phyloP scores from a whole-genome alignment of 2,113 vertebrate species.

The Myrmecophaga tridactyla region DNA sequence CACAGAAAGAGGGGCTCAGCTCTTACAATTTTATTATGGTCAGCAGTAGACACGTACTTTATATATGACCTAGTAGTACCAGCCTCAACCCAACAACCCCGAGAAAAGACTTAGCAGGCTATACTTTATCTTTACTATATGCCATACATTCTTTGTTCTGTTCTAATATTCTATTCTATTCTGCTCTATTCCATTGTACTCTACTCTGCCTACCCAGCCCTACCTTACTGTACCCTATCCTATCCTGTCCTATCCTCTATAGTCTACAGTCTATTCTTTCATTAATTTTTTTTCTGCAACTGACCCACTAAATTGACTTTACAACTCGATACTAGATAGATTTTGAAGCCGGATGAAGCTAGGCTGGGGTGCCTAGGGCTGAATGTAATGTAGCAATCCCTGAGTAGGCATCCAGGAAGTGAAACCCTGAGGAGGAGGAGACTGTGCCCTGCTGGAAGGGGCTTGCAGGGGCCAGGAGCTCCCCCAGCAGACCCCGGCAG shows the following conservation, averaged over 20 bases:
- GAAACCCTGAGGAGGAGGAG: neutral
- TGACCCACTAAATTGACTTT: neutral
- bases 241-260: too few species aligned
- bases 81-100: neutral
- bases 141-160: neutral
- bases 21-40: neutral
- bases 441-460: accelerated
- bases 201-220: too few species aligned
- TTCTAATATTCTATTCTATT: neutral
- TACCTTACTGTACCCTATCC: too few species aligned
- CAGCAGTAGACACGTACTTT: neutral
- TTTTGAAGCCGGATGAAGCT: neutral
- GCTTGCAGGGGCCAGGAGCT: neutral
- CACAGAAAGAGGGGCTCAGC: too few species aligned
- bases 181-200: neutral
- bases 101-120: neutral
- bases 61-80: neutral
- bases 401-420: neutral
- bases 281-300: neutral
- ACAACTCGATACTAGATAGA: neutral
- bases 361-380: neutral
- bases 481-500: neutral
- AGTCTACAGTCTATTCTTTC: neutral
- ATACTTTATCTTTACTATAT: neutral
- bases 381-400: neutral